Conservation (phyloP, 2,888 invertebrate genomes). For the Agriopis leucophaearia region DNA sequence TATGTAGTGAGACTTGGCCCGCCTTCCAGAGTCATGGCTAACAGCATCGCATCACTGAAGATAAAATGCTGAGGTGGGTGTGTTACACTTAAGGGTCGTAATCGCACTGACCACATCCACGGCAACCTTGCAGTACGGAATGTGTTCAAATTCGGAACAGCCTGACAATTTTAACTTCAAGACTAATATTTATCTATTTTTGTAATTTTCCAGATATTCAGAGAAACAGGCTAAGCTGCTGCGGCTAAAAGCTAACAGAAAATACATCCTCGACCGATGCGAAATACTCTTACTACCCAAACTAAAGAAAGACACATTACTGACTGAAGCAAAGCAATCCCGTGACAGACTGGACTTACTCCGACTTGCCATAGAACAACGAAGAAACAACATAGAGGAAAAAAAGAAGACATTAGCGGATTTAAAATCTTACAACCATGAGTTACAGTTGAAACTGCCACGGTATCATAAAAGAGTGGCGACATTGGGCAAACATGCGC, state of each 20-base stretch:
- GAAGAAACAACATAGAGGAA: slow-evolving; percentile 68
- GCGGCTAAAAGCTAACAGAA: slow-evolving; percentile 85
- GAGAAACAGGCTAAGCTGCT: slow-evolving; percentile 88
- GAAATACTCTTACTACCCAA: slow-evolving; percentile 72
- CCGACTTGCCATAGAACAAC: slow-evolving; percentile 77
- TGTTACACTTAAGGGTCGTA: too few species aligned
- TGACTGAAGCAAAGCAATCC: slow-evolving; percentile 76
- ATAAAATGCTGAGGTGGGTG: too few species aligned
- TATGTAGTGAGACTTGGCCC: too few species aligned
- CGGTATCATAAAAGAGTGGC: slow-evolving; percentile 78
- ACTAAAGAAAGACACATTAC: slow-evolving; percentile 71
- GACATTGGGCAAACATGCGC: slow-evolving; percentile 68
- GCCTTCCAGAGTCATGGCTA: too few species aligned
- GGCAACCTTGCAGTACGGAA: too few species aligned
- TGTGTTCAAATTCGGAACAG: too few species aligned
- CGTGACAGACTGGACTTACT: slow-evolving; percentile 76
- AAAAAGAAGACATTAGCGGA: slow-evolving; percentile 64
- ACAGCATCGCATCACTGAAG: too few species aligned
- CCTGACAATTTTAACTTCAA: too few species aligned
- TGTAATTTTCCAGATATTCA: slow-evolving; percentile 80
- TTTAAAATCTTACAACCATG: slow-evolving; percentile 69
- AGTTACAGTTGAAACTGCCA: slow-evolving; percentile 71
- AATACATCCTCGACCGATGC: slow-evolving; percentile 86
- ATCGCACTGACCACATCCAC: too few species aligned
- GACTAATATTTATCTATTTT: too few species aligned